Percentiles rank a stretch among this genome's conserved stretches.
phyloP scores from a whole-genome alignment of 2,888 invertebrate genomes.

The Scrobipalpa costella region DNA sequence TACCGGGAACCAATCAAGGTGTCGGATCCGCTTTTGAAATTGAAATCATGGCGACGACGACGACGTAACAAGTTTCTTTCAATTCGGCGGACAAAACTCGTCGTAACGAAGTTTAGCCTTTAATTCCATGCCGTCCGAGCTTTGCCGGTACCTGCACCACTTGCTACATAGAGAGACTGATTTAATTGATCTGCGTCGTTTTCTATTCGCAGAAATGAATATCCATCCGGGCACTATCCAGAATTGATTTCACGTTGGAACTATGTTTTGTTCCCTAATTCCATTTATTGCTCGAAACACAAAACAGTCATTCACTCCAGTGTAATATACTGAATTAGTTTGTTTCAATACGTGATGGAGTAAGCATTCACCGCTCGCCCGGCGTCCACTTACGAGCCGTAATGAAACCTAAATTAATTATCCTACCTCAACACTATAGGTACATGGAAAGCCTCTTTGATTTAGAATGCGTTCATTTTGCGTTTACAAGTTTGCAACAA shows the following conservation, averaged over 20 bases:
- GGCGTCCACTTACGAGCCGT: constrained; percentile 5
- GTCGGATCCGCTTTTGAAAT: constrained; percentile 74
- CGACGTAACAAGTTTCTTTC: constrained; percentile 78
- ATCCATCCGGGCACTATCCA: constrained; percentile 35
- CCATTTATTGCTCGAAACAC: not conserved
- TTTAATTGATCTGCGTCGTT: constrained; percentile 70
- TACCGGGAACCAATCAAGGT: constrained; percentile 72
- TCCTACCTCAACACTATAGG: constrained; percentile 1
- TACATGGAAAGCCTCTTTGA: constrained; percentile 19
- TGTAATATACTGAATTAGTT: not conserved
- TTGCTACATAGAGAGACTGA: constrained; percentile 39
- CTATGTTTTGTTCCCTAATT: constrained; percentile 3
- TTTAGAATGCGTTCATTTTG: constrained; percentile 3
- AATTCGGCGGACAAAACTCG: constrained; percentile 73
- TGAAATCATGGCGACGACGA: constrained; percentile 72
- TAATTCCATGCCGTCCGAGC: constrained; percentile 58
- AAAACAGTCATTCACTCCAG: not conserved
- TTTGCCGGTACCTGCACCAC: not conserved
- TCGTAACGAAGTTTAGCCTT: constrained; percentile 76
- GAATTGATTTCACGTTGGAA: constrained; percentile 1
- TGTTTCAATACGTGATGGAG: constrained; percentile 1
- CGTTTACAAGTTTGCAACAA: not conserved
- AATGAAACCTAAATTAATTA: constrained; percentile 18
- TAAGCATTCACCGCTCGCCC: constrained; percentile 1
- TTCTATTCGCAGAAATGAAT: constrained; percentile 54